Evolutionary conservation across 1,140 invertebrate species (phyloP).

Genomic region (Musca domestica): DNA sequence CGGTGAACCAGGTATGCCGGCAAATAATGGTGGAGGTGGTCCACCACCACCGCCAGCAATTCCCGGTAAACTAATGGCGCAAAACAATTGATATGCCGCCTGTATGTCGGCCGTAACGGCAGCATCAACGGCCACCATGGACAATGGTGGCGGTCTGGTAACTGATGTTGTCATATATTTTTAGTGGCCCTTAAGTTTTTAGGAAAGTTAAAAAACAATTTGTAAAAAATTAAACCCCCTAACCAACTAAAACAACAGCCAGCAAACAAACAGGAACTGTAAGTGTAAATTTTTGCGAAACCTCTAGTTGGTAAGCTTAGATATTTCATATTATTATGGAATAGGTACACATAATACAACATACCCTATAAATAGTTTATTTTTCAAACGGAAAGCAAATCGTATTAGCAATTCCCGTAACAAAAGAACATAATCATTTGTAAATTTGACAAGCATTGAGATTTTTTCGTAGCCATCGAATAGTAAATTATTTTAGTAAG

Average conservation of each 20-base stretch:
- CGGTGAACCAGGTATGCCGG: conserved; percentile 36
- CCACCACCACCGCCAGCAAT: not conserved
- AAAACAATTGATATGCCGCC: conserved; percentile 21
- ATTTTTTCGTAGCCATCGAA: conserved; percentile 22
- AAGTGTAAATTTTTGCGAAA: conserved; percentile 13
- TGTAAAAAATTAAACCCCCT: not conserved
- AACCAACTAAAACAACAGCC: not conserved
- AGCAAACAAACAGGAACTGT: not conserved
- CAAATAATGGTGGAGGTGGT: not conserved
- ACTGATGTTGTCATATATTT: conserved; percentile 30
- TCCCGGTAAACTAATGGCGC: conserved; percentile 34
- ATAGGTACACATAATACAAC: not conserved
- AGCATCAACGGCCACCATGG: not conserved
- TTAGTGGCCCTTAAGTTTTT: conserved; percentile 17
- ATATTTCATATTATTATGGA: not conserved
- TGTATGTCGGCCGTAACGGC: not conserved
- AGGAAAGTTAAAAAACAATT: too few relatives aligned
- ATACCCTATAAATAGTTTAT: conserved; percentile 12
- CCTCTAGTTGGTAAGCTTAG: too few relatives aligned
- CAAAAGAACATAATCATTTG: conserved; percentile 16
- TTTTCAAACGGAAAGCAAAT: not conserved
- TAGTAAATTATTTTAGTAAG: conserved; percentile 21
- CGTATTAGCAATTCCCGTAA: not conserved
- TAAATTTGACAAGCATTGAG: conserved; percentile 18
- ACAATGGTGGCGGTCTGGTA: conserved; percentile 7